Conservation (phyloP, 2,797 vertebrate genomes). For the Macrochelys suwanniensis region DNA sequence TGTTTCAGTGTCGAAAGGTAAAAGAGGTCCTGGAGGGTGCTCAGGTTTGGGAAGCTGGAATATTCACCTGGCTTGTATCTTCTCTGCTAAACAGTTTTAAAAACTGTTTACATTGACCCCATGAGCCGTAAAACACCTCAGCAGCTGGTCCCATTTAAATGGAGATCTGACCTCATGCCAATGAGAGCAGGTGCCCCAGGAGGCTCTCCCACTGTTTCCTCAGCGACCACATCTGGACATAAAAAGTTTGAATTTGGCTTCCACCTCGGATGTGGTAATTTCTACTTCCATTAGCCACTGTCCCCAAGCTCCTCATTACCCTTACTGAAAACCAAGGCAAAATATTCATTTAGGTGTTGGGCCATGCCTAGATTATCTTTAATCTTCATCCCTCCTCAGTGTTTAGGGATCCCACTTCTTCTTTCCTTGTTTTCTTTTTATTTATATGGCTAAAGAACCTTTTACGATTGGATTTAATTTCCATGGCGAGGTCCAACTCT, state of each 20-base stretch:
- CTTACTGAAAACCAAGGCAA: no score
- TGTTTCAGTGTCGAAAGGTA: neutral
- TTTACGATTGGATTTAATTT: no score
- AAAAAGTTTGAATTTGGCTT: neutral
- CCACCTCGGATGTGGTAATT: no score
- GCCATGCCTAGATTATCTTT: no score
- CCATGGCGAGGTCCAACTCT: no score
- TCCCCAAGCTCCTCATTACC: no score
- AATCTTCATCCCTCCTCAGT: no score
- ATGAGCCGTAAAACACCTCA: neutral
- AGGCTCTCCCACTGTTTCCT: neutral
- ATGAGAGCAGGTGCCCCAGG: neutral
- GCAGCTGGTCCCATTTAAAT: rapidly evolving
- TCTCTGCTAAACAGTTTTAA: neutral
- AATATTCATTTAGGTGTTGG: no score
- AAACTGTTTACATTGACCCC: neutral
- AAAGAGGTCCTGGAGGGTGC: neutral
- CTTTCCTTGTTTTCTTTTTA: no score
- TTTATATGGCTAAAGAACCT: no score
- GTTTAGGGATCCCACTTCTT: no score
- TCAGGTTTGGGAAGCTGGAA: neutral
- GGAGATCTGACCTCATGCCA: neutral
- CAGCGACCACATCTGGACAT: neutral
- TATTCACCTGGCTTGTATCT: neutral
- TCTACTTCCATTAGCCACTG: no score